phyloP scores from a whole-genome alignment of 2,888 invertebrate species.

The Tipula helvola region DNA sequence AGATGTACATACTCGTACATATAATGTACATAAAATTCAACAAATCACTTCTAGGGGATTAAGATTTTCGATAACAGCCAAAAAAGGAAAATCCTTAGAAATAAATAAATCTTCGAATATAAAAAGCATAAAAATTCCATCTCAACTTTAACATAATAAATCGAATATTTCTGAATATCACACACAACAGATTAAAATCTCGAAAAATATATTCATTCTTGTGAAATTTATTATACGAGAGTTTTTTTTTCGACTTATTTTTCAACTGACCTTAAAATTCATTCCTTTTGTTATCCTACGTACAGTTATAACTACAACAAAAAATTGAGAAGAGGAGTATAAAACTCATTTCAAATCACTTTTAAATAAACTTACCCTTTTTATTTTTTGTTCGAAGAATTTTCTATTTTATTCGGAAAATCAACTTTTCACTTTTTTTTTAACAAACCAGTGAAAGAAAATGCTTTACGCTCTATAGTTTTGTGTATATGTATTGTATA shows the following conservation, averaged over 20 bases:
- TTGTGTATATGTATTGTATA: not conserved
- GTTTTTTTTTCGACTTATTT: not conserved
- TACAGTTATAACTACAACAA: not conserved
- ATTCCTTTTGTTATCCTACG: not conserved
- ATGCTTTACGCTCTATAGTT: not conserved
- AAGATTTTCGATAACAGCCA: not conserved
- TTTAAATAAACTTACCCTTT: constrained; percentile 4
- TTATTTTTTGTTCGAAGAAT: not conserved
- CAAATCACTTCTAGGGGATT: not conserved
- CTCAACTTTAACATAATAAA: not conserved
- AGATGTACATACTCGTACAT: not conserved
- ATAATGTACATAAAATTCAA: not conserved
- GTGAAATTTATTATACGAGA: not conserved
- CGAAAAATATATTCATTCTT: not conserved
- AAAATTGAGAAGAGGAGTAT: not conserved
- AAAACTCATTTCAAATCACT: not conserved
- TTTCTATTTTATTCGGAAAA: not conserved
- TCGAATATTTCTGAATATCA: not conserved
- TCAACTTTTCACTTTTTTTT: not conserved
- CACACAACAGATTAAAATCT: not conserved
- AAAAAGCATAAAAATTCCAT: not conserved
- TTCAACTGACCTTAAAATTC: not conserved
- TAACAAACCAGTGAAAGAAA: not conserved
- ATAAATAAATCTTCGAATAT: not conserved
- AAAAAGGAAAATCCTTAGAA: not conserved